Evolutionary conservation across 1,140 invertebrate species (phyloP).

Genomic region (Littorina saxatilis): DNA sequence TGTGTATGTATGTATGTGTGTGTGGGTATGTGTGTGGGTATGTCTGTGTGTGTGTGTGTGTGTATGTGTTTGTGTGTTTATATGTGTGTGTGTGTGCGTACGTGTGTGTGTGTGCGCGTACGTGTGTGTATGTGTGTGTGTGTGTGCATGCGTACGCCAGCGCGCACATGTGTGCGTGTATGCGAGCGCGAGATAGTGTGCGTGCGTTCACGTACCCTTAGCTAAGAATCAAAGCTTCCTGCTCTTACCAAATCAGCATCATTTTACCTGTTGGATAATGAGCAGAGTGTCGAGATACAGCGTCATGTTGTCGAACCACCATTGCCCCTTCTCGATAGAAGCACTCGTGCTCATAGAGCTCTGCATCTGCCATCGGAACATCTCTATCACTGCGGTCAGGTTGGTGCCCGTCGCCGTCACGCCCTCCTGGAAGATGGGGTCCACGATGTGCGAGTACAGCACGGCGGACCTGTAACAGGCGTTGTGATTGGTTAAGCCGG

Average conservation of each 20-base stretch:
- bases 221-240: too few species aligned
- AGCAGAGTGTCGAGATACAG: constrained; percentile 29
- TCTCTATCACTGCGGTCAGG: constrained; percentile 44
- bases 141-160: constrained; percentile 22
- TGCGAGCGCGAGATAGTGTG: constrained; percentile 4
- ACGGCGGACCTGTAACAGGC: constrained; percentile 38
- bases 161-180: constrained; percentile 37
- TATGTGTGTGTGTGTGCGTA: constrained; percentile 5
- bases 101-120: constrained; percentile 13
- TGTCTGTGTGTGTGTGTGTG: too few species aligned
- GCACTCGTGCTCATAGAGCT: constrained; percentile 14
- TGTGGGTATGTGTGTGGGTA: too few species aligned
- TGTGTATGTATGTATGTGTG: constrained; percentile 19
- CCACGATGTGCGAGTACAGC: constrained; percentile 44
- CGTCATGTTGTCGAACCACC: constrained; percentile 69
- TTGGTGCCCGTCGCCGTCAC: constrained; percentile 39
- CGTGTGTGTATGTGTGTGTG: constrained; percentile 35
- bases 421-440: constrained; percentile 48
- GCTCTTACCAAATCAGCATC: neutral
- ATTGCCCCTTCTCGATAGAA: constrained; percentile 43
- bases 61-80: too few species aligned
- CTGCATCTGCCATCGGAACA: constrained; percentile 42
- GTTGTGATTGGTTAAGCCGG: too few species aligned
- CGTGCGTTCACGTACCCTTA: too few species aligned
- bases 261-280: constrained; percentile 5